Percentiles rank a stretch among this genome's conserved stretches.
Conservation (phyloP, 2,113 vertebrate species). For the Girardinichthys multiradiatus region DNA sequence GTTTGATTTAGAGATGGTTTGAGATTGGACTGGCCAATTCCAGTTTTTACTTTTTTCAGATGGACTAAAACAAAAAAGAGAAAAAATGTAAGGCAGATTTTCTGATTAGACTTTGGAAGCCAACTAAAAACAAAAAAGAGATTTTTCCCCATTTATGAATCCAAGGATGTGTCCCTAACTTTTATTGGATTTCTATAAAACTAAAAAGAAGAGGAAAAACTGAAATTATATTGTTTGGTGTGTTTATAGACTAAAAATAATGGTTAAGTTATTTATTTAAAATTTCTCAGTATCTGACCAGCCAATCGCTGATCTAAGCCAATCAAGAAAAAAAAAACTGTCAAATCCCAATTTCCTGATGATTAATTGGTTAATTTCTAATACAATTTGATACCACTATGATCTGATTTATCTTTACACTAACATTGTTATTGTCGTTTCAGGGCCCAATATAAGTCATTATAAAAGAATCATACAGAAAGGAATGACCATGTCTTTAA, state of each 20-base stretch:
- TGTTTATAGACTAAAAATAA: too few species aligned
- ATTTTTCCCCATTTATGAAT: background rate
- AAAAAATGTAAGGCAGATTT: background rate
- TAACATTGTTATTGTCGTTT: too few species aligned
- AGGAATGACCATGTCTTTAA: too few species aligned
- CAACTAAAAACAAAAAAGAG: background rate
- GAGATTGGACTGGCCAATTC: too few species aligned
- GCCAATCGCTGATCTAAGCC: background rate
- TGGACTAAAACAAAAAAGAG: too few species aligned
- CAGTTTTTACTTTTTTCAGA: background rate
- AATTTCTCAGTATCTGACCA: background rate
- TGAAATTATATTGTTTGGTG: background rate
- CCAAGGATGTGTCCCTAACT: background rate
- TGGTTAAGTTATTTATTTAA: background rate
- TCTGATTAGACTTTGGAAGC: background rate
- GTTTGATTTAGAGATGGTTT: too few species aligned
- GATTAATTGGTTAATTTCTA: background rate
- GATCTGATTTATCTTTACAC: too few species aligned
- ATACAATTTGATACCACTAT: too few species aligned
- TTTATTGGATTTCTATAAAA: background rate
- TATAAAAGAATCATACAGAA: too few species aligned
- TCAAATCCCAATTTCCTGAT: background rate
- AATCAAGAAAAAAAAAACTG: background rate
- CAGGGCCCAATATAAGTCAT: background rate
- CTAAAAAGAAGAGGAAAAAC: background rate